phyloP scores from a whole-genome alignment of 2,888 invertebrate genomes.

The Crepidodera aurea region DNA sequence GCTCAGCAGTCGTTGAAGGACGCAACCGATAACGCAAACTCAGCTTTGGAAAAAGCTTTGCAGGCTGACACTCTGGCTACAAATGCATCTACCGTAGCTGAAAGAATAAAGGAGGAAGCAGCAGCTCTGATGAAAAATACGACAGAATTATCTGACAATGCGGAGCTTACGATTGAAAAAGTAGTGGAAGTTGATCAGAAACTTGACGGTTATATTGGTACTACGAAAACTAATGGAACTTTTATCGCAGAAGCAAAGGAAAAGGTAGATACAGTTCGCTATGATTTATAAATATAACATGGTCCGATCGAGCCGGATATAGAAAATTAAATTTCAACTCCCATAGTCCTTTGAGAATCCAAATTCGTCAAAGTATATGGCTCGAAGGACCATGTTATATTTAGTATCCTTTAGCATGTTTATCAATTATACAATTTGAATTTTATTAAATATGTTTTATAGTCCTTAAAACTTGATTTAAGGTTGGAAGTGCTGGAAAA shows the following conservation, averaged over 20 bases:
- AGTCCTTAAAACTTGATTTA: conserved; percentile 32
- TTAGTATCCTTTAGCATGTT: too few relatives aligned
- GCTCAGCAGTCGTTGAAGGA: conserved; percentile 76
- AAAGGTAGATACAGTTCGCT: conserved; percentile 63
- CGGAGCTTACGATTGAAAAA: conserved; percentile 73
- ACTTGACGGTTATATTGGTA: conserved; percentile 71
- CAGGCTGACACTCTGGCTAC: conserved; percentile 80
- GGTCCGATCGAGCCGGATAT: too few relatives aligned
- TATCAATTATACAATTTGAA: too few relatives aligned
- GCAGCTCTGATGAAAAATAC: conserved; percentile 80
- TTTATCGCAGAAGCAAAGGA: conserved; percentile 77
- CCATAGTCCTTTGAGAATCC: too few relatives aligned
- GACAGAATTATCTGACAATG: conserved; percentile 77
- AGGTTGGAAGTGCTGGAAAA: conserved; percentile 90
- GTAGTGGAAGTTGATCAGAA: conserved; percentile 76
- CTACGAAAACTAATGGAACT: conserved; percentile 73
- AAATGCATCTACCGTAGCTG: conserved; percentile 82
- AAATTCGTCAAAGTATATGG: too few relatives aligned
- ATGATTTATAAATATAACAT: too few relatives aligned
- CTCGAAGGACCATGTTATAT: too few relatives aligned
- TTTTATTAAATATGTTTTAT: neutral
- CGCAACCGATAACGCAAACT: conserved; percentile 80
- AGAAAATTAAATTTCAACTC: too few relatives aligned
- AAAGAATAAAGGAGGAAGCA: conserved; percentile 78
- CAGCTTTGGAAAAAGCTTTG: conserved; percentile 75